These are phyloP conservation scores for Aleiodes alternator DNA, from an alignment of 2,888 invertebrate species.

Conservation along the genomic window DNA sequence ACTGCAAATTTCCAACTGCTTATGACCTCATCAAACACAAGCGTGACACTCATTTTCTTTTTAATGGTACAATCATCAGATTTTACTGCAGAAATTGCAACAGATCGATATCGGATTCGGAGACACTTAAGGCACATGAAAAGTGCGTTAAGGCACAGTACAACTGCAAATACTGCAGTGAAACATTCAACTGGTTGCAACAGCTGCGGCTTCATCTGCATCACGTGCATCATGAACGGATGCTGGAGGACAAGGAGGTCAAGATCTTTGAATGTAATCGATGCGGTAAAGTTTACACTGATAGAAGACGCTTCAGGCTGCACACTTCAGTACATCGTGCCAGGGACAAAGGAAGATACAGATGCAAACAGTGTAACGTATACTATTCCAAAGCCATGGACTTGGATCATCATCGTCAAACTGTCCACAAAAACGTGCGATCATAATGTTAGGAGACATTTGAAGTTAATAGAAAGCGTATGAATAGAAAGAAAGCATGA, in stretches of 20 bases:
- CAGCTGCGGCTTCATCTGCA: conserved; percentile 12
- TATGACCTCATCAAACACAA: neutral
- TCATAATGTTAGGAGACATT: neutral
- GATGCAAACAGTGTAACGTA: too few relatives aligned
- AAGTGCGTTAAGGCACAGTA: neutral
- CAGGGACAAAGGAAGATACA: too few relatives aligned
- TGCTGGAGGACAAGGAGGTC: neutral
- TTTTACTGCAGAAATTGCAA: conserved; percentile 16
- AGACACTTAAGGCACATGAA: neutral
- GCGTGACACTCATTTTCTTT: neutral
- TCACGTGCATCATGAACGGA: neutral
- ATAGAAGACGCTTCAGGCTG: neutral
- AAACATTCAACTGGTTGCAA: neutral
- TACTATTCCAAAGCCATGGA: too few relatives aligned
- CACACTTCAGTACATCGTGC: too few relatives aligned
- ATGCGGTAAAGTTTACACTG: neutral
- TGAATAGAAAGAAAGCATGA: too few relatives aligned
- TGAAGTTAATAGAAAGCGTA: too few relatives aligned
- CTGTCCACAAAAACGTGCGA: too few relatives aligned
- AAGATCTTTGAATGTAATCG: neutral
- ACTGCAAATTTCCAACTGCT: neutral
- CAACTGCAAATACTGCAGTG: conserved; percentile 1
- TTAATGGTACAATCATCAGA: neutral
- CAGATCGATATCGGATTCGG: neutral
- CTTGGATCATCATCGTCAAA: too few relatives aligned